Conservation (phyloP, 2,888 invertebrate genomes). For the Endotricha flammealis region DNA sequence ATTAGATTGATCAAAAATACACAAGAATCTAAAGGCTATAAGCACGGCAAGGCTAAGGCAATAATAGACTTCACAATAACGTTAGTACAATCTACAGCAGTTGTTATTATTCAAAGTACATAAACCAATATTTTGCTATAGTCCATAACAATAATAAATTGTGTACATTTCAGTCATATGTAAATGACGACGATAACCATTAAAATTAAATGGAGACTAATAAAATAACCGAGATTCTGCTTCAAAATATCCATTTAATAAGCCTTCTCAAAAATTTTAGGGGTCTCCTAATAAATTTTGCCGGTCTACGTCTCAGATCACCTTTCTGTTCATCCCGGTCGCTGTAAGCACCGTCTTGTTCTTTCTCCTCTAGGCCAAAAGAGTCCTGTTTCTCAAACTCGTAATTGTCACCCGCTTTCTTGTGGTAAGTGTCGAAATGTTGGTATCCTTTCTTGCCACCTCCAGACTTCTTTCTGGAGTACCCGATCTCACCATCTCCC, state of each 20-base stretch:
- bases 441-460: constrained; percentile 85
- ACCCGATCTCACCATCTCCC: constrained; percentile 82
- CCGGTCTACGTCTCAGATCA: constrained; percentile 36
- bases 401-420: constrained; percentile 84
- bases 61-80: too few relatives aligned
- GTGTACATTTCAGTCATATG: too few relatives aligned
- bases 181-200: too few relatives aligned
- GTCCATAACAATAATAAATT: too few relatives aligned
- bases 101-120: too few relatives aligned
- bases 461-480: constrained; percentile 79
- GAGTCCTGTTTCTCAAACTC: constrained; percentile 83
- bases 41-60: too few relatives aligned
- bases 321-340: constrained; percentile 57
- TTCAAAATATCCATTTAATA: constrained; percentile 41
- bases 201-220: too few relatives aligned
- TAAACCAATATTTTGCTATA: too few relatives aligned
- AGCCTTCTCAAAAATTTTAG: constrained; percentile 44
- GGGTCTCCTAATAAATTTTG: constrained; percentile 40
- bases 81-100: too few relatives aligned
- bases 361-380: constrained; percentile 77
- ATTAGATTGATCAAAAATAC: too few relatives aligned
- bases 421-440: constrained; percentile 84
- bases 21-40: too few relatives aligned
- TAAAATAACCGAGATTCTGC: too few relatives aligned
- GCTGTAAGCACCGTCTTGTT: constrained; percentile 65